A percentile compares a stretch with the other conserved stretches of the same genome.
These are phyloP conservation scores for Etia nguti DNA, from an alignment of 2,113 vertebrate species.

Conservation along the genomic window DNA sequence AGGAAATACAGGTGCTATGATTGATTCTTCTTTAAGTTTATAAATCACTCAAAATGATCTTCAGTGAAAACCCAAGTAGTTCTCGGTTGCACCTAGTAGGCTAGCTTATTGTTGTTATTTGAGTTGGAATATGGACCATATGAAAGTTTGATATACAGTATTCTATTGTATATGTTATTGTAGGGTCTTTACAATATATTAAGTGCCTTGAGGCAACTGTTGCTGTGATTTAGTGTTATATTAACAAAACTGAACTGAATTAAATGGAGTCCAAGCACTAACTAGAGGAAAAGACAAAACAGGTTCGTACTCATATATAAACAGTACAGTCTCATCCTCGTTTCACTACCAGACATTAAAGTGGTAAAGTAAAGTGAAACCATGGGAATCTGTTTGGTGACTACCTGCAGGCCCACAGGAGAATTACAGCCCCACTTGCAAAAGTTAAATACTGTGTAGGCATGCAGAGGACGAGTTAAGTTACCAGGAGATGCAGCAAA, in stretches of 20 bases:
- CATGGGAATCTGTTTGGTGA: background rate
- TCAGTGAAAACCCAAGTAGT: background rate
- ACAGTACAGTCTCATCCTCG: background rate
- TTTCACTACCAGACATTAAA: background rate
- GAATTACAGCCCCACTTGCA: background rate
- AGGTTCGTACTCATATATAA: background rate
- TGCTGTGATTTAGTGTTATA: background rate
- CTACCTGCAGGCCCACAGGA: background rate
- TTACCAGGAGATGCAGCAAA: slow-evolving; percentile 38
- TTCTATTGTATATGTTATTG: background rate
- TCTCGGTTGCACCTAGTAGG: background rate
- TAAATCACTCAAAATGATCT: background rate
- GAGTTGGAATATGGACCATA: background rate
- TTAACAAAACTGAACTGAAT: background rate
- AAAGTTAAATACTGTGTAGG: background rate
- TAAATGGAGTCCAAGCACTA: background rate
- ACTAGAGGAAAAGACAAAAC: background rate
- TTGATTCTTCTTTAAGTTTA: background rate
- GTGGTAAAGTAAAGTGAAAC: background rate
- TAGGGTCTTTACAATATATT: background rate
- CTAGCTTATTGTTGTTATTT: background rate
- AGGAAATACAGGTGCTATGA: background rate
- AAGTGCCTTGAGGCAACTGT: background rate
- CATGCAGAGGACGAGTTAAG: background rate
- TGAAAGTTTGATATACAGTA: background rate